Base-by-base conservation (phyloP, 35 echinoderm and acorn worm genomes). In the Stichopus chloronotus region DNA sequence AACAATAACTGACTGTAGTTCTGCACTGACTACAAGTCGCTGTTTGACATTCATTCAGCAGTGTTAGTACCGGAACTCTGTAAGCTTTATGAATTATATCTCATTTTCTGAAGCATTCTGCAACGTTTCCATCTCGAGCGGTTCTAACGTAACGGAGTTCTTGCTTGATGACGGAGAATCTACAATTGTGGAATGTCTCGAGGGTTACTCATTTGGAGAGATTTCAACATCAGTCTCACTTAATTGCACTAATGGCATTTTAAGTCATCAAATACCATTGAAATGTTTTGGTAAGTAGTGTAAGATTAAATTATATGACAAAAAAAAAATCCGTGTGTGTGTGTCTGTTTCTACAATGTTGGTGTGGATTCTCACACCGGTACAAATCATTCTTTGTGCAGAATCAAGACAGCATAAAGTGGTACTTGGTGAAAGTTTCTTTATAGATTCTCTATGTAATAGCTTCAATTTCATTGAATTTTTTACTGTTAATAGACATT, bases 221-320 rank as follows among this genome's bases (percentile, higher is more conserved):
- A 20, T 16, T 16, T 21, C 17, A 19, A n/a, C 14, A 19, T 16
- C 6, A 16, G 6, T 74, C 22, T 16, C 7, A 14, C 17, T 74
- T 5, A 74, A 74, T 19, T 74, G 69, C 22, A 74, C 17, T 74
- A 74, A 74, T 74, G 69, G 69, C 22, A 74, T 7, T n/a, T 21
- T 74, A 74, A 74, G 69, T 21, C 69, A 20, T 74, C 17, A 74
- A 74, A n/a, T 74, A n/a, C 69, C 69, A 19, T 19, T 74, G 19
- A 74, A 20, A 74, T 74, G 69, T 74, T 74, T 74, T 21, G 69
- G 69, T 74, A 74, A 74, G 69, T 74, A 20, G 22, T 61, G 59
- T 61, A 10, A 61, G 14, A 61, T 61, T 0, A 61, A 10, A 61
- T 61, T 61, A 61, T 14, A 10, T 61, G 30, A 43, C 14, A 0